A percentile compares a stretch with the other conserved stretches of the same genome.
phyloP scores from a whole-genome alignment of 2,888 invertebrate genomes.

The Nycteola revayana region DNA sequence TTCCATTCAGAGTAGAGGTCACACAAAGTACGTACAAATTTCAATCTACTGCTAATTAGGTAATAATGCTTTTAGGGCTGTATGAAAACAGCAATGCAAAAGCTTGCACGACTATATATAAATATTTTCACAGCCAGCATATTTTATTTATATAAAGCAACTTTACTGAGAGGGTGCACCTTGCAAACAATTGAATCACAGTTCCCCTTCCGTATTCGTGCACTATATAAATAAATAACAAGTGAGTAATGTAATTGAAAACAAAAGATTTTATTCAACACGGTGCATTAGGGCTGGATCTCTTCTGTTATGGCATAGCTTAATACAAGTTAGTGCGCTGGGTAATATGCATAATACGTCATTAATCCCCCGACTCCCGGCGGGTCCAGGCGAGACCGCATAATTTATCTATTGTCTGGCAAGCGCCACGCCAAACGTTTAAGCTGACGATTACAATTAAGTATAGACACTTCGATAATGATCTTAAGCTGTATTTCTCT shows the following conservation, averaged over 20 bases:
- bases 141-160: slow-evolving; percentile 26
- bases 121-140: slow-evolving; percentile 31
- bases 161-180: slow-evolving; percentile 21
- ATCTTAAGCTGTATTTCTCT: too few relatives aligned
- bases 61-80: too few relatives aligned
- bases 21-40: too few relatives aligned
- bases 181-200: slow-evolving; percentile 22
- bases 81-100: too few relatives aligned
- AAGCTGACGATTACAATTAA: slow-evolving; percentile 31
- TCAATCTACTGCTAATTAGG: too few relatives aligned
- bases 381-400: slow-evolving; percentile 29
- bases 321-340: slow-evolving; percentile 22
- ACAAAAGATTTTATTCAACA: too few relatives aligned
- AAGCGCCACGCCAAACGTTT: slow-evolving; percentile 21
- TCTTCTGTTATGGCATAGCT: slow-evolving; percentile 17
- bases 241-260: not conserved
- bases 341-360: slow-evolving; percentile 34
- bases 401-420: slow-evolving; percentile 36
- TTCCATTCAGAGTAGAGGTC: too few relatives aligned
- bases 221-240: slow-evolving; percentile 23
- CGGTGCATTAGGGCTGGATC: slow-evolving; percentile 5
- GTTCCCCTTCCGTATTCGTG: slow-evolving; percentile 24
- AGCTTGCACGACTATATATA: too few relatives aligned
- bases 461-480: slow-evolving; percentile 18
- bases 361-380: slow-evolving; percentile 33